phyloP scores from a whole-genome alignment of 37 sponge, comb jelly and placozoan genomes.

The Chondrilla cf. caribensis region DNA sequence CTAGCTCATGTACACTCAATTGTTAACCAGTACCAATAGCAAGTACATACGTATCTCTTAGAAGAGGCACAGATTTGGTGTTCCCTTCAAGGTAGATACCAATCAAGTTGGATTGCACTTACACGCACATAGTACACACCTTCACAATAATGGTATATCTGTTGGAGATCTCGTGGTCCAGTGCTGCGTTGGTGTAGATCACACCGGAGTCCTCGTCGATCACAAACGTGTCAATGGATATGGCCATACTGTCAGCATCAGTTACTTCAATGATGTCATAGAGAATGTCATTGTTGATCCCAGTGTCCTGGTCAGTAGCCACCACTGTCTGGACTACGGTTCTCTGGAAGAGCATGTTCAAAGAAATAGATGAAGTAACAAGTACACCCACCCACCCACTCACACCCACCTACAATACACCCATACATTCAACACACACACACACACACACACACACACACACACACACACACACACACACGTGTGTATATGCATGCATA shows the following conservation, averaged over 20 bases:
- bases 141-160: constrained; percentile 15
- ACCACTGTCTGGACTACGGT: neutral
- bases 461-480: too few relatives aligned
- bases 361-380: neutral
- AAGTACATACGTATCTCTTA: too few relatives aligned
- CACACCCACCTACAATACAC: too few relatives aligned
- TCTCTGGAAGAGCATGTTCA: neutral
- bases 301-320: neutral
- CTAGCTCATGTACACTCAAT: too few relatives aligned
- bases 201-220: neutral
- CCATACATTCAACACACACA: too few relatives aligned
- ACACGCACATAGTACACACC: too few relatives aligned
- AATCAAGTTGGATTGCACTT: neutral
- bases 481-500: too few relatives aligned
- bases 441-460: too few relatives aligned
- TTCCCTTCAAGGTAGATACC: too few relatives aligned
- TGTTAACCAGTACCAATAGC: too few relatives aligned
- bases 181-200: neutral
- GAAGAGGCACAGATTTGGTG: too few relatives aligned
- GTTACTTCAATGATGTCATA: neutral
- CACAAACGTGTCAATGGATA: neutral
- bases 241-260: neutral
- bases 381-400: too few relatives aligned
- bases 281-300: neutral
- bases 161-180: neutral